Base-by-base conservation (phyloP, 1,140 invertebrate species). In the Achroia grisella region DNA sequence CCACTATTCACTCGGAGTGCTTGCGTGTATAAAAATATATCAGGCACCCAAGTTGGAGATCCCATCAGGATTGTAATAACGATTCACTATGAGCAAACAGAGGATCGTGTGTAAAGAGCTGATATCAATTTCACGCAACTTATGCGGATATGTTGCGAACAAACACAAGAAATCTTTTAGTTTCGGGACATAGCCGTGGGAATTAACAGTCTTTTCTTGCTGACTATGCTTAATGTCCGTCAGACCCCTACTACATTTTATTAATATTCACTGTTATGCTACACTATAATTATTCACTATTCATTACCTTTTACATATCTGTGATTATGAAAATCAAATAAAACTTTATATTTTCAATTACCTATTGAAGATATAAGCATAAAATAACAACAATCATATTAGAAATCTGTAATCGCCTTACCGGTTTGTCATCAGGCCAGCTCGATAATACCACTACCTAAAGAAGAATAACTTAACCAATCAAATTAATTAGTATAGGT, bases 41-140 rank as follows among this genome's bases (percentile, higher is more conserved):
- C 39, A 36, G n/a, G 6, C 17, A 23, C 28, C 34, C 10, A 40
- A 48, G 17, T 23, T 23, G 39, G 41, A 46, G 43, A 58, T 57
- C 50, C 51, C 39, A 48, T 45, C 58, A 48, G 42, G 48, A 44
- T 61, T 54, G 54, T 65, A 63, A 61, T 57, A 67, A 48, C 56
- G 51, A 54, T 55, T 64, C 52, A 54, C 54, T 71, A 61, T 52
- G 44, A 40, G 39, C 62, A 74, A 76, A 79, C 67, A 76, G 36
- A 49, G 50, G 52, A 43, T 53, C 59, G 67, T 74, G 52, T 64
- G 48, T 44, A 39, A 48, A 45, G 50, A 69, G 43, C 48, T 46
- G 60, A 71, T 81, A 81, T 81, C 74, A 81, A 81, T 81, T 78
- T 78, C 72, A 74, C 57, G 61, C 62, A 63, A 71, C 64, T 75